Evolutionary conservation across 2,888 invertebrate species (phyloP).

Genomic region (Tetramorium bicarinatum): DNA sequence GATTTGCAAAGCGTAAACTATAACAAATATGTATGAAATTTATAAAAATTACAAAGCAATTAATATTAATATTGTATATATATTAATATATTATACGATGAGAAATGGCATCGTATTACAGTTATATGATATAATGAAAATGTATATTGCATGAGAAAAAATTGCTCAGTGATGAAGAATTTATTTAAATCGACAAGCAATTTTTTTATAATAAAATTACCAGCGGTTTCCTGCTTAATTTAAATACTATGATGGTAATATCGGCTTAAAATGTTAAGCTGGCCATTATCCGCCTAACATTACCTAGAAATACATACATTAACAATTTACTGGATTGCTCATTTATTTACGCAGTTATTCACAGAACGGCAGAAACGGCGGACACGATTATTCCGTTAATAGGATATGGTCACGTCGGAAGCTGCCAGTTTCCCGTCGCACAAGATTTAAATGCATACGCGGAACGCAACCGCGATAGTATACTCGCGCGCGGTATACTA

Average conservation of each 20-base stretch:
- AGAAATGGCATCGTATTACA: background rate
- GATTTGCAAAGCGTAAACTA: constrained; percentile 1
- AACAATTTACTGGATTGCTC: constrained; percentile 8
- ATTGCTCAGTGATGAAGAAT: background rate
- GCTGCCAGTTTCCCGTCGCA: constrained; percentile 40
- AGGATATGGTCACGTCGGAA: constrained; percentile 35
- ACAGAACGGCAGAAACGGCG: constrained; percentile 25
- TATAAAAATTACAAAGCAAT: constrained; percentile 6
- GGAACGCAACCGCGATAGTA: background rate
- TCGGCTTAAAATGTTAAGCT: constrained; percentile 11
- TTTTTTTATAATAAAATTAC: constrained; percentile 14
- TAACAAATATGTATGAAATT: constrained; percentile 10
- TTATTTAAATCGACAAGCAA: constrained; percentile 8
- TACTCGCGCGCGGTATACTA: background rate
- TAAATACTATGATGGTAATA: constrained; percentile 21
- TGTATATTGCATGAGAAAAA: background rate
- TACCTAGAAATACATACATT: background rate
- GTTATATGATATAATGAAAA: background rate
- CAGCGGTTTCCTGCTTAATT: background rate
- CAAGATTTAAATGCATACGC: constrained; percentile 23
- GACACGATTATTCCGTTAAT: constrained; percentile 40
- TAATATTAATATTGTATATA: constrained; percentile 14
- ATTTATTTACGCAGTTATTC: constrained; percentile 32
- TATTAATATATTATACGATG: background rate
- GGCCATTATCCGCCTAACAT: background rate